These are phyloP conservation scores for Drosophila infuscata DNA, from an alignment of 2,888 invertebrate species.

Conservation along the genomic window DNA sequence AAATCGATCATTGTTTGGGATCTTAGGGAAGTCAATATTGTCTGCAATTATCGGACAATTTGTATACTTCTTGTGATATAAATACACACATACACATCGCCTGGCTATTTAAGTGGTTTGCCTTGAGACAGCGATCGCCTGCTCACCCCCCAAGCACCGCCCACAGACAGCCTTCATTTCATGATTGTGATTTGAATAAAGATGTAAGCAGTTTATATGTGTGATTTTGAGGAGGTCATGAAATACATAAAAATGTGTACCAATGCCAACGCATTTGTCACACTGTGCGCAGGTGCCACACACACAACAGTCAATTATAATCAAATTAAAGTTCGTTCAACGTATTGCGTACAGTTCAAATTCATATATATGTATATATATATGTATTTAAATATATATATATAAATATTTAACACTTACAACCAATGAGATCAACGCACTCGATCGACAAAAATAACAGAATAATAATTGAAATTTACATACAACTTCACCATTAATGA, in stretches of 20 bases:
- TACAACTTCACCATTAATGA: constrained; percentile 17
- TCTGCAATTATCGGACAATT: constrained; percentile 12
- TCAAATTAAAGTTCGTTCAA: constrained; percentile 66
- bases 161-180: constrained; percentile 11
- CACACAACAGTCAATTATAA: not conserved
- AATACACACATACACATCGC: not conserved
- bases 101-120: constrained; percentile 56
- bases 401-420: not conserved
- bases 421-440: constrained; percentile 50
- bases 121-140: constrained; percentile 49
- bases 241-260: constrained; percentile 42
- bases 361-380: not conserved
- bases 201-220: constrained; percentile 47
- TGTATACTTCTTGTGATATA: constrained; percentile 4
- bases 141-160: constrained; percentile 7
- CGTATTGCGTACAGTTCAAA: constrained; percentile 56
- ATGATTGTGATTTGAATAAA: constrained; percentile 63
- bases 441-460: constrained; percentile 31
- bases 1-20: constrained; percentile 28
- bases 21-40: constrained; percentile 28
- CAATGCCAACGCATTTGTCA: constrained; percentile 58
- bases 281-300: constrained; percentile 33
- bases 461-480: constrained; percentile 27
- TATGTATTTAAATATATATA: not conserved
- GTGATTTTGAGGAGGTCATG: constrained; percentile 38